Percentiles rank a stretch among this genome's conserved stretches.
Evolutionary conservation across 2,888 invertebrate genomes (phyloP).

Genomic region (Glyphotaelius pellucidus): DNA sequence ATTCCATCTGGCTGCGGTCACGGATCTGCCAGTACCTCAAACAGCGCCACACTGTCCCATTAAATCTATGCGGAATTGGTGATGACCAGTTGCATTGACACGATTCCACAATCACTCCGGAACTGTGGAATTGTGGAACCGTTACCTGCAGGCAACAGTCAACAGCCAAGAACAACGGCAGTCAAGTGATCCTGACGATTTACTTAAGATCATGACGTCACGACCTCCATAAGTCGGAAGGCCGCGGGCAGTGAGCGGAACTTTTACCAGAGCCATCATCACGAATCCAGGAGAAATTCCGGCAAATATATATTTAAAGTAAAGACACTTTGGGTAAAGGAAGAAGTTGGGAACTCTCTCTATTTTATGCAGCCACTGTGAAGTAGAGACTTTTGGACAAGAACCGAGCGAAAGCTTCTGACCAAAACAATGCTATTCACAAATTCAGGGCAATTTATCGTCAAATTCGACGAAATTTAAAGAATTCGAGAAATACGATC

Average conservation of each 20-base stretch:
- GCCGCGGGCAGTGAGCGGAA: constrained; percentile 20
- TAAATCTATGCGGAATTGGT: background rate
- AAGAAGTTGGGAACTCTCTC: background rate
- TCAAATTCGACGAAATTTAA: background rate
- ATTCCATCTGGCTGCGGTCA: background rate
- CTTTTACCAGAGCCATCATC: background rate
- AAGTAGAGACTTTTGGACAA: background rate
- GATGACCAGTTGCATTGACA: constrained; percentile 13
- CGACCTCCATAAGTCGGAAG: constrained; percentile 36
- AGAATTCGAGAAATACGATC: background rate
- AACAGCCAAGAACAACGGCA: constrained; percentile 11
- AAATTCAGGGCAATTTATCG: background rate
- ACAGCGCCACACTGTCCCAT: background rate
- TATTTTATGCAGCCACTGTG: background rate
- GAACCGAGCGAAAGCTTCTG: background rate
- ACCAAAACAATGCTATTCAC: background rate
- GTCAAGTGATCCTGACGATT: constrained; percentile 41
- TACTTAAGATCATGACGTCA: constrained; percentile 38
- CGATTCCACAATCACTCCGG: background rate
- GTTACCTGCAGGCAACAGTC: constrained; percentile 5
- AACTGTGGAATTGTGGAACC: constrained; percentile 11
- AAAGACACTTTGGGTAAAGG: background rate
- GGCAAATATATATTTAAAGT: background rate
- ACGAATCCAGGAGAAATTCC: background rate
- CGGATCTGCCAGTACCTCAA: background rate